Percentiles rank a stretch among this genome's conserved stretches.
phyloP scores from a whole-genome alignment of 1,140 invertebrate genomes.

The Muscidifurax raptorellus region DNA sequence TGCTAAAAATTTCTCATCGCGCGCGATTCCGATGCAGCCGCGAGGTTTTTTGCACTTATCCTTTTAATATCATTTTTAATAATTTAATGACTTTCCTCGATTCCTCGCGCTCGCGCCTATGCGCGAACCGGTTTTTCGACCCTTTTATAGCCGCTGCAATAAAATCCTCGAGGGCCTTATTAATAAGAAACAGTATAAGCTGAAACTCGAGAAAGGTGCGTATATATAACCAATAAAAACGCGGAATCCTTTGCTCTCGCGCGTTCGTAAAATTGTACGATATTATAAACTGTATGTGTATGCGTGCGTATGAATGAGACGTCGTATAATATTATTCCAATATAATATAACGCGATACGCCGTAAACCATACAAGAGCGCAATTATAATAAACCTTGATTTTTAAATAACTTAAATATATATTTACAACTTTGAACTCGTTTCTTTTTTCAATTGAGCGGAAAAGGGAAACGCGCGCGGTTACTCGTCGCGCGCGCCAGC shows the following conservation, averaged over 20 bases:
- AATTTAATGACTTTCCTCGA: constrained; percentile 50
- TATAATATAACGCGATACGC: not conserved
- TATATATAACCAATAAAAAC: constrained; percentile 46
- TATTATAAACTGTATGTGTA: constrained; percentile 42
- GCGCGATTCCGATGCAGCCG: constrained; percentile 1
- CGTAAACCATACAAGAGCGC: not conserved
- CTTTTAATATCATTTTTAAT: constrained; percentile 54
- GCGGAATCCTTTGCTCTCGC: constrained; percentile 34
- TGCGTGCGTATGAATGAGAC: not conserved
- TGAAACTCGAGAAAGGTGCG: constrained; percentile 29
- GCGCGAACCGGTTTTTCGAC: constrained; percentile 43
- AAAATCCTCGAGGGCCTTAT: constrained; percentile 49
- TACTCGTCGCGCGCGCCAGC: too few species aligned
- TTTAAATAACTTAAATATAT: not conserved
- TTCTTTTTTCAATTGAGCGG: too few species aligned
- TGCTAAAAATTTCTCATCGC: constrained; percentile 3
- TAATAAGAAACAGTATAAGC: constrained; percentile 45
- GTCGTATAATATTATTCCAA: constrained; percentile 2
- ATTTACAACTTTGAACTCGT: not conserved
- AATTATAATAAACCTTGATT: not conserved
- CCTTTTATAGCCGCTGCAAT: constrained; percentile 42
- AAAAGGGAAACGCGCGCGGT: too few species aligned
- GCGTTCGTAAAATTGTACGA: constrained; percentile 42
- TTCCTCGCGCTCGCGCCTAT: constrained; percentile 5
- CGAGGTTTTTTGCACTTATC: constrained; percentile 18